phyloP scores from a whole-genome alignment of 1,140 invertebrate genomes.

The Wasmannia auropunctata region DNA sequence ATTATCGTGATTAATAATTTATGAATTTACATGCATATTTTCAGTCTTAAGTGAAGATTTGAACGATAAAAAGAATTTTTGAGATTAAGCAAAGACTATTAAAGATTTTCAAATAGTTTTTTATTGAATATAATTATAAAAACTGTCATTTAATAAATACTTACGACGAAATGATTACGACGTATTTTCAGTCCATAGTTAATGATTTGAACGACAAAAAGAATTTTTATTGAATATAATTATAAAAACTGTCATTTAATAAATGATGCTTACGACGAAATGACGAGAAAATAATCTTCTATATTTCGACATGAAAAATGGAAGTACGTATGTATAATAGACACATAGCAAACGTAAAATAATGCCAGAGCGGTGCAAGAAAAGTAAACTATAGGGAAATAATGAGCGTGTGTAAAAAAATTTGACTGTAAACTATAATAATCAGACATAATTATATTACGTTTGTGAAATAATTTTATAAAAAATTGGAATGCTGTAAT shows the following conservation, averaged over 20 bases:
- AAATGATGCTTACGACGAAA: not conserved
- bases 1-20: not conserved
- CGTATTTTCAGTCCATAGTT: too few species aligned
- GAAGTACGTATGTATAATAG: not conserved
- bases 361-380: not conserved
- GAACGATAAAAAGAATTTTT: too few species aligned
- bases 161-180: too few species aligned
- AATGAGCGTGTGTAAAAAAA: not conserved
- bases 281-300: not conserved
- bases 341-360: not conserved
- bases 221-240: not conserved
- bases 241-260: not conserved
- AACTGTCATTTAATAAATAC: not conserved
- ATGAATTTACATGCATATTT: not conserved
- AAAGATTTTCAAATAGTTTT: not conserved
- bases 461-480: not conserved
- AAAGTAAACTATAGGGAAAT: not conserved
- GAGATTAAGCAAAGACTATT: not conserved
- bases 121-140: not conserved
- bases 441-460: not conserved
- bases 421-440: not conserved
- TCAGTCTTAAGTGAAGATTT: too few species aligned
- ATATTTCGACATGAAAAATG: not conserved
- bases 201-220: too few species aligned
- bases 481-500: not conserved